Percentiles rank a stretch among this genome's conserved stretches.
These are phyloP conservation scores for Mormoops blainvillei DNA, from an alignment of 2,113 vertebrate genomes.

Conservation along the genomic window DNA sequence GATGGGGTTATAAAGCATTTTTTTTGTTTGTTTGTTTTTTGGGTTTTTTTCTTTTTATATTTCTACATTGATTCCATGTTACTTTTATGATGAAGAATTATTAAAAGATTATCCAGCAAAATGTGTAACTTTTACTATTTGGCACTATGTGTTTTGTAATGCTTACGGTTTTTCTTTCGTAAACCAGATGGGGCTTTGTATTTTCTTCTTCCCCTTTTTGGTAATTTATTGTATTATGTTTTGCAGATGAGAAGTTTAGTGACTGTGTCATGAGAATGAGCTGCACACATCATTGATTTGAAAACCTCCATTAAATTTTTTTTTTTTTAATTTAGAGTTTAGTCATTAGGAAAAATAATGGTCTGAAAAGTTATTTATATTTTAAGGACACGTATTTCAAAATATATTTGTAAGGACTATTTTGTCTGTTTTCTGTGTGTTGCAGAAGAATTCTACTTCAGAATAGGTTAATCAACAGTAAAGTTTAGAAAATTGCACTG, in stretches of 20 bases:
- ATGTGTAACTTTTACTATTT: not conserved
- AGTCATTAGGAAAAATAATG: not conserved
- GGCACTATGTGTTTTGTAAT: not conserved
- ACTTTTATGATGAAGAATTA: not conserved
- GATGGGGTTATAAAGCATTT: not conserved
- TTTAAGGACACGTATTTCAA: not conserved
- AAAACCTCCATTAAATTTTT: not conserved
- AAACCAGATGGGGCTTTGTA: not conserved
- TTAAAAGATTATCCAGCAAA: not conserved
- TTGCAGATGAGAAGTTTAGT: constrained; percentile 54
- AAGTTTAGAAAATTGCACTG: not conserved
- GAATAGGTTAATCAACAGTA: not conserved
- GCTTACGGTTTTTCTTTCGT: not conserved
- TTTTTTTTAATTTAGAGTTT: not conserved
- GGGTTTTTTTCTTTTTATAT: not conserved
- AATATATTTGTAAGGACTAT: not conserved
- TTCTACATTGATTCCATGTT: not conserved
- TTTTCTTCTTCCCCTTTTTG: not conserved
- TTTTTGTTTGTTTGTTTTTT: not conserved
- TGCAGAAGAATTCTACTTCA: not conserved
- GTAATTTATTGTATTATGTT: constrained; percentile 32
- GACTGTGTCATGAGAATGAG: not conserved
- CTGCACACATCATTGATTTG: not conserved
- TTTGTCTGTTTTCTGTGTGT: not conserved
- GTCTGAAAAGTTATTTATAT: not conserved